A percentile compares a stretch with the other conserved stretches of the same genome.
phyloP scores from a whole-genome alignment of 2,797 vertebrate genomes.

The Melanotaenia pygmaea region DNA sequence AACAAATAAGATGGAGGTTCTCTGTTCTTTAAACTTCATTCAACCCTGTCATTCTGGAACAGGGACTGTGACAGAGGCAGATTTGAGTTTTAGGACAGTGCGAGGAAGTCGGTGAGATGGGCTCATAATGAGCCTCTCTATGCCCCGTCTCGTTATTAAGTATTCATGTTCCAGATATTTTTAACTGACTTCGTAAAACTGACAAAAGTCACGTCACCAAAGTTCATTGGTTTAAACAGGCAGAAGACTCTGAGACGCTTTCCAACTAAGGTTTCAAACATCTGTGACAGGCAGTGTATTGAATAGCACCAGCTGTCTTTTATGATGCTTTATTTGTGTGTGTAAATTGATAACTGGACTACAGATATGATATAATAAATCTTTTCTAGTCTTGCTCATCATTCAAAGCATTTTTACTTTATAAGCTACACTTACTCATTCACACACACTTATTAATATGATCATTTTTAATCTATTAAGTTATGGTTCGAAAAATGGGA shows the following conservation, averaged over 20 bases:
- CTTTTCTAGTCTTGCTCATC: no score
- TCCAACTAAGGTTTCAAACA: neutral
- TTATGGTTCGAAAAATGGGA: neutral
- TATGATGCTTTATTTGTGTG: neutral
- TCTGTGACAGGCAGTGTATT: neutral
- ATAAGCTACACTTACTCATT: neutral
- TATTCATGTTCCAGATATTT: slow-evolving; percentile 70
- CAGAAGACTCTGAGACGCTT: slow-evolving; percentile 9
- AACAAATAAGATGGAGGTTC: neutral
- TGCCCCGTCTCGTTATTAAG: slow-evolving; percentile 52
- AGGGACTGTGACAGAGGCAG: slow-evolving; percentile 17
- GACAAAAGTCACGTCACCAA: neutral
- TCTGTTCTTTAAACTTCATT: slow-evolving; percentile 33
- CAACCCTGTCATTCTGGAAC: neutral
- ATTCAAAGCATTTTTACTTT: no score
- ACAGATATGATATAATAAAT: no score
- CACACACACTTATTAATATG: neutral
- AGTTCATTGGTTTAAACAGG: slow-evolving; percentile 6
- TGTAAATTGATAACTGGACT: neutral
- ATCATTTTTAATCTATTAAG: neutral
- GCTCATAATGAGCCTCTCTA: slow-evolving; percentile 46
- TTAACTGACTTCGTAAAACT: slow-evolving; percentile 49
- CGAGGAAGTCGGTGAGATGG: slow-evolving; percentile 14
- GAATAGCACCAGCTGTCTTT: neutral
- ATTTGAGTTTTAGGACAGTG: slow-evolving; percentile 28